phyloP scores from a whole-genome alignment of 2,888 invertebrate genomes.

The Hypomecis atomaria region DNA sequence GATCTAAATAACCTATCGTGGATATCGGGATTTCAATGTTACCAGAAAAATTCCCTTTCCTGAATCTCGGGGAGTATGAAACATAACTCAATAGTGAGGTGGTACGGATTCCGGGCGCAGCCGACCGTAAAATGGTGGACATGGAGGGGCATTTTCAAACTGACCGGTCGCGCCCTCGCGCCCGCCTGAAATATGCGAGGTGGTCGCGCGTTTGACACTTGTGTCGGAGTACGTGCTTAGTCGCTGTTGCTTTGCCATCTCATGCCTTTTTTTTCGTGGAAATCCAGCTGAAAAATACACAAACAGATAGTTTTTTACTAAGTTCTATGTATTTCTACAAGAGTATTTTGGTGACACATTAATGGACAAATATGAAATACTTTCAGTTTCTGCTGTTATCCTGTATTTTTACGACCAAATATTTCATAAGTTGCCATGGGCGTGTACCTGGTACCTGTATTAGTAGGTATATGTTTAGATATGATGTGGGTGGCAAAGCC shows the following conservation, averaged over 20 bases:
- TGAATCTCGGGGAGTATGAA: conserved; percentile 63
- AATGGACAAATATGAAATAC: no score
- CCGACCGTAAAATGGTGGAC: conserved; percentile 78
- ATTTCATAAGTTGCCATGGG: no score
- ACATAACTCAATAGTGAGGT: conserved; percentile 76
- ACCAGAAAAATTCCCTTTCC: conserved; percentile 54
- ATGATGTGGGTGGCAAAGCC: no score
- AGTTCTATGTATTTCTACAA: no score
- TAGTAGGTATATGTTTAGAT: no score
- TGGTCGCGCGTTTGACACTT: conserved; percentile 57
- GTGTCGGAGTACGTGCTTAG: conserved; percentile 48
- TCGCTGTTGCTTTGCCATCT: conserved; percentile 10
- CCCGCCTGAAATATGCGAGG: conserved; percentile 67
- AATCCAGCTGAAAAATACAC: no score
- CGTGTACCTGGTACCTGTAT: no score
- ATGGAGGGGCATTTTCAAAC: conserved; percentile 74
- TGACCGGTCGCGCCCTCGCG: conserved; percentile 66
- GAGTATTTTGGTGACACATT: no score
- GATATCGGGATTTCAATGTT: conserved; percentile 46
- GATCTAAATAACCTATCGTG: conserved; percentile 17
- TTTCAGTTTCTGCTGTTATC: no score
- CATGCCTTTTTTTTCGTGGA: conserved; percentile 7
- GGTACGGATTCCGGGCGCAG: conserved; percentile 69
- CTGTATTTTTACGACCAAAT: no score
- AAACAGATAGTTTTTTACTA: no score